Evolutionary conservation across 2,888 invertebrate species (phyloP), one percentile per base, ranked within the genome.

Genomic region (Patella pellucida): DNA sequence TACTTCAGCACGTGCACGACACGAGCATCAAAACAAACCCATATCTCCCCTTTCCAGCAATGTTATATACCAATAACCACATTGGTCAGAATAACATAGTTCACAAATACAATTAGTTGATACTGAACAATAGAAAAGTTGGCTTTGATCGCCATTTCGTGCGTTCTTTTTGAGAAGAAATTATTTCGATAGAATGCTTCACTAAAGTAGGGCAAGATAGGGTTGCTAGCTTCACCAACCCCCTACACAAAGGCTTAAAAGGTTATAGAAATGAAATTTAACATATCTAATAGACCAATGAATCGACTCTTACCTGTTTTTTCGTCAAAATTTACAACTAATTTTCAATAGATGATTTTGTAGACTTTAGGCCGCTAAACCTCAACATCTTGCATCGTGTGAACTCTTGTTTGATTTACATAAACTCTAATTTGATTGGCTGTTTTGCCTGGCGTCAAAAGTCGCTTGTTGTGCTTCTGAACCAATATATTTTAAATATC

Each of bases 381-480:
- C 86, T 87, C 86, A 86, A 86, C 87, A 89, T 88, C 89, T 87
- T 87, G 87, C 88, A 87, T 87, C 86, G 85, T 85, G 84, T 80
- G 79, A 79, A 76, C 80, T 78, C 78, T 81, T 78, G 78, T 76
- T 76, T 76, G 71, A 50, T 73, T 69, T 77, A 73, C 74, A 78
- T 75, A 79, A 82, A 75, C 74, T 52, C 31, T 27, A 52, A 76
- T 83, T 74, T 84, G 79, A 85, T 85, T 84, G 84, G 85, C 71
- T 77, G 73, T 62, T 62, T 31, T 31, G 52, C 52, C 51, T 73
- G 52, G 51, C 51, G 68, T 31, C 15, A 68, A 72, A 72, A 31
- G 12, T 50, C 19, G 19, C 62, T 23, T 62, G 62, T 62, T 62
- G 23, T 62, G 19, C 19, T 23, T 19, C 19, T 62, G 23, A 16